Percentiles rank a stretch among this genome's conserved stretches.
Conservation (phyloP, 2,888 invertebrate genomes). For the Sphecodes monilicornis region DNA sequence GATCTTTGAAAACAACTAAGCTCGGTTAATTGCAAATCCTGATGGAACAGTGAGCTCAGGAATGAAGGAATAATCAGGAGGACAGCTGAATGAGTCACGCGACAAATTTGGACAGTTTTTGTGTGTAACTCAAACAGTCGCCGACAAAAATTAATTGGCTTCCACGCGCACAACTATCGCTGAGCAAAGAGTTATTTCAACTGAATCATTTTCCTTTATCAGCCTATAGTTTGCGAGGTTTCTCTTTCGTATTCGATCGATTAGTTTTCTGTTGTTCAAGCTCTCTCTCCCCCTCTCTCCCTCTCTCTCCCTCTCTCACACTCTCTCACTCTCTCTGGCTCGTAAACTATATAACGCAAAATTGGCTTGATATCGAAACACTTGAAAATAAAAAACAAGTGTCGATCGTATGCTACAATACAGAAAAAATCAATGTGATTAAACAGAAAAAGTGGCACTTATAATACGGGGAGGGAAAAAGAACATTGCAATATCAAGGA, state of each 20-base stretch:
- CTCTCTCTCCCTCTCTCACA: no score
- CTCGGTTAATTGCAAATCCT: conserved; percentile 36
- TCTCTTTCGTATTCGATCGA: conserved; percentile 12
- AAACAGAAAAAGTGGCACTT: conserved; percentile 34
- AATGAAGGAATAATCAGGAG: conserved; percentile 70
- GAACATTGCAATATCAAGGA: conserved; percentile 41
- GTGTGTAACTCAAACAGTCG: conserved; percentile 79
- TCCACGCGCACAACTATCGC: conserved; percentile 84
- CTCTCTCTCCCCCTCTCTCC: no score
- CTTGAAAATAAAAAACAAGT: conserved; percentile 12
- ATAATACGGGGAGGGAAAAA: conserved; percentile 20
- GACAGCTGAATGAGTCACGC: conserved; percentile 79
- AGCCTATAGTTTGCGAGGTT: conserved; percentile 17
- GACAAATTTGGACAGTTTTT: background rate
- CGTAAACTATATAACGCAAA: no score
- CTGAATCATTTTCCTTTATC: conserved; percentile 60
- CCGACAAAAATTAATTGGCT: conserved; percentile 77
- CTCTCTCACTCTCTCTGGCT: no score
- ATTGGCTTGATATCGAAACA: conserved; percentile 8
- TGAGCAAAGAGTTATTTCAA: conserved; percentile 84
- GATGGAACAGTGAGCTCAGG: conserved; percentile 51
- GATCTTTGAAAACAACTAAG: conserved; percentile 44
- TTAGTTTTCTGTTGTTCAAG: conserved; percentile 20
- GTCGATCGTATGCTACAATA: conserved; percentile 7
- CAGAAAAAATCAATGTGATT: conserved; percentile 40